Evolutionary conservation across 1,140 invertebrate species (phyloP), one percentile per base, ranked within the genome.

Genomic region (Conus betulinus): DNA sequence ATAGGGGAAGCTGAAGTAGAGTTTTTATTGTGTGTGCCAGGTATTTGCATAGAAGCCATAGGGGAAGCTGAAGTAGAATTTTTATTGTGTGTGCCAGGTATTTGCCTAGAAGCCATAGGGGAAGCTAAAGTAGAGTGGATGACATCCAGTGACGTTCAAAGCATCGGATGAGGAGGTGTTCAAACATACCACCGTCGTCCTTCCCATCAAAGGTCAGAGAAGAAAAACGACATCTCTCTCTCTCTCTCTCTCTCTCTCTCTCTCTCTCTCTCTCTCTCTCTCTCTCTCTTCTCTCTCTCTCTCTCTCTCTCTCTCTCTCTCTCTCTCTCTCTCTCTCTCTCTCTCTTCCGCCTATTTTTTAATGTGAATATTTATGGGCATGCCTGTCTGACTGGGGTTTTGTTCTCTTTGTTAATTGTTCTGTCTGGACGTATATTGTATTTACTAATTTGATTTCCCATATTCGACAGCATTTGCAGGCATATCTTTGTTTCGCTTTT

Each of bases 141-240:
- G 93, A 94, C 93, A 27, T 94, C 93, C 13, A 94, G 93, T 92
- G 93, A 94, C 76, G 93, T 94, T 15, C 93, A 94, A n/a, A 87
- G 93, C 93, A n/a, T 94, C 93, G 13, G 93, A 94, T 89, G 93
- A 94, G 88, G 93, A 94, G 88, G 93, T 94, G 51, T 94, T 94
- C 82, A 94, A 94, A 86, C 93, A 94, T 87, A 94, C 93, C 60
- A 93, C 93, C 63, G 92, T n/a, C n/a, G n/a, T 94, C 55, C 90
- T 94, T 27, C 93, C 93, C 67, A 93, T 94, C 51, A 94, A 94
- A 93, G 93, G 93, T 94, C 78, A 87, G 89, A 60, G 8, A 20
- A 57, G 11, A 2, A n/a, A n/a, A 39, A 60, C 57, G 15, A 8
- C 57, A 60, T 60, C 15, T 60, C 8, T 60, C 57, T 60, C 57